A percentile compares a stretch with the other conserved stretches of the same genome.
Evolutionary conservation across 2,797 vertebrate species (phyloP).

Genomic region (Arrhamphus sclerolepis): DNA sequence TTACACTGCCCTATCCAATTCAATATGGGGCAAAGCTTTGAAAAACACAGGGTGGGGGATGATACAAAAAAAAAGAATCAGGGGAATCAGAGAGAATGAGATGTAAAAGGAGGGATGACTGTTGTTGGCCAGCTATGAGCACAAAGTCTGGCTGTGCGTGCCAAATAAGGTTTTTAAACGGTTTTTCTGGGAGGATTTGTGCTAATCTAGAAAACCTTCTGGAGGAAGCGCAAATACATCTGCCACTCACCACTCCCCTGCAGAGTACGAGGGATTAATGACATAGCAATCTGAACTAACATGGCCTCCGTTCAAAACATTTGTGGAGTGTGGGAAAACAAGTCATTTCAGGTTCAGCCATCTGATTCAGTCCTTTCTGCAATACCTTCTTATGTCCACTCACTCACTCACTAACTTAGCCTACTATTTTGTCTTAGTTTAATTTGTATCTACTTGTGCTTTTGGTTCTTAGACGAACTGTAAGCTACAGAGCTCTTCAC

Average conservation of each 20-base stretch:
- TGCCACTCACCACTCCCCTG: constrained; percentile 75
- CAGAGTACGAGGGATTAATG: constrained; percentile 77
- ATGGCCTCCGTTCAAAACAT: constrained; percentile 69
- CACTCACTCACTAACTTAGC: constrained; percentile 15
- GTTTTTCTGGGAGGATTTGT: constrained; percentile 74
- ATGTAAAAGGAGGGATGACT: constrained; percentile 58
- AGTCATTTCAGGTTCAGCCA: constrained; percentile 51
- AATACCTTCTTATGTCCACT: constrained; percentile 16
- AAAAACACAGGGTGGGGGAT: constrained; percentile 52
- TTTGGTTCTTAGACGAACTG: constrained; percentile 29
- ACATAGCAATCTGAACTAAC: constrained; percentile 75
- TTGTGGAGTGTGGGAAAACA: constrained; percentile 60
- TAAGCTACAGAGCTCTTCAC: constrained; percentile 25
- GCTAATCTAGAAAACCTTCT: constrained; percentile 81
- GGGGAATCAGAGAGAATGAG: constrained; percentile 58
- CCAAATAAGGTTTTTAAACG: constrained; percentile 78
- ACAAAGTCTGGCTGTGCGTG: constrained; percentile 67
- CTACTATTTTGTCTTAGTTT: constrained; percentile 29
- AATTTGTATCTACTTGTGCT: constrained; percentile 31
- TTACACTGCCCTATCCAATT: constrained; percentile 68
- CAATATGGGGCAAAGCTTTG: constrained; percentile 46
- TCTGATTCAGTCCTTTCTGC: constrained; percentile 42
- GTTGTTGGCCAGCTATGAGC: constrained; percentile 66
- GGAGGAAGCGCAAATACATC: constrained; percentile 80
- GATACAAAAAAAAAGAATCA: constrained; percentile 34